These are phyloP conservation scores for Lamellibrachia satsuma DNA, from an alignment of 2,888 invertebrate genomes.

Conservation along the genomic window DNA sequence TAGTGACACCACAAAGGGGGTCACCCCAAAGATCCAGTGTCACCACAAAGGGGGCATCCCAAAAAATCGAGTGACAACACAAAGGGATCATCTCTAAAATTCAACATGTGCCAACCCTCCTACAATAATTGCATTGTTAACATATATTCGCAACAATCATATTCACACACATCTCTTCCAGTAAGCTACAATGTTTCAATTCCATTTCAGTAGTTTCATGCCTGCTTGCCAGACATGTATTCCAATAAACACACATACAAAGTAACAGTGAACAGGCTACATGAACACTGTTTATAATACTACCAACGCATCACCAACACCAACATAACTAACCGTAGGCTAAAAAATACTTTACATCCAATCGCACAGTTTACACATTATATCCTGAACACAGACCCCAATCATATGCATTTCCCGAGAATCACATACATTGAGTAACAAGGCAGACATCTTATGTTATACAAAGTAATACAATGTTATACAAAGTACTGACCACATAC, in stretches of 20 bases:
- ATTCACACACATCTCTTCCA: neutral
- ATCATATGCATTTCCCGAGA: neutral
- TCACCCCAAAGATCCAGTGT: too few species aligned
- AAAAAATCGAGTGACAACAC: neutral
- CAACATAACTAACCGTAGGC: neutral
- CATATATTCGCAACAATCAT: neutral
- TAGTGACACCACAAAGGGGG: too few species aligned
- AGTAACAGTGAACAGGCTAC: neutral
- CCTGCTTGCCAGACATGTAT: neutral
- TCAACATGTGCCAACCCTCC: neutral
- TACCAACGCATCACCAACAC: neutral
- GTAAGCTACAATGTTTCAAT: neutral
- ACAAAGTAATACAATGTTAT: neutral
- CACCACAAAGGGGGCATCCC: too few species aligned
- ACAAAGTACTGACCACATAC: neutral
- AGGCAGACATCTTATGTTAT: neutral
- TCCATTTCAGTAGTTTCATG: neutral
- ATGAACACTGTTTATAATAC: neutral
- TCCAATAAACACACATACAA: neutral
- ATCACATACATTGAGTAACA: neutral
- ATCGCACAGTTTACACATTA: neutral
- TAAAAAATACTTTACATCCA: constrained; percentile 6
- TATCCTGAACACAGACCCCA: neutral
- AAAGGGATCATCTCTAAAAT: neutral
- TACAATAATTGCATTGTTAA: neutral